These are phyloP conservation scores for Acrocephalus arundinaceus DNA, from an alignment of 2,113 vertebrate species.

Conservation along the genomic window DNA sequence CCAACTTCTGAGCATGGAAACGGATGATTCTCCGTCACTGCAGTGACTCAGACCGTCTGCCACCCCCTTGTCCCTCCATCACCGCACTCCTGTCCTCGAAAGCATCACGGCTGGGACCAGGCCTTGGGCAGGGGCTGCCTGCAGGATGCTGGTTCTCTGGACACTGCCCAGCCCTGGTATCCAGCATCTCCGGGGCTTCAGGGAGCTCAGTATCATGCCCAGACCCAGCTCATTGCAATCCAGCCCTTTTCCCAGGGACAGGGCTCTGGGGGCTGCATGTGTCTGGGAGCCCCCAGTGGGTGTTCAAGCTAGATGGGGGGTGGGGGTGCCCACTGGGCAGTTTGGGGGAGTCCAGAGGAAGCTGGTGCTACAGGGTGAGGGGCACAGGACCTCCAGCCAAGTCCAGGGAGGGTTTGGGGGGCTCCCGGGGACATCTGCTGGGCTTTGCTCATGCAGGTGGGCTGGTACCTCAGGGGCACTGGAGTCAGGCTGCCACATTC, in stretches of 20 bases:
- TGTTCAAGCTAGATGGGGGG: neutral
- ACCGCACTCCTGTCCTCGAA: neutral
- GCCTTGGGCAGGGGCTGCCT: neutral
- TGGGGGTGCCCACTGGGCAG: neutral
- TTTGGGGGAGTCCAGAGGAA: neutral
- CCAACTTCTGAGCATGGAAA: slow-evolving; percentile 71
- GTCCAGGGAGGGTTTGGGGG: neutral
- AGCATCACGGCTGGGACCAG: neutral
- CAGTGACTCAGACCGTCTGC: slow-evolving; percentile 9
- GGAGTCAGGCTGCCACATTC: neutral
- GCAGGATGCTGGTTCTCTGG: neutral
- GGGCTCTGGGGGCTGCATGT: neutral
- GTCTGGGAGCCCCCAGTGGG: neutral
- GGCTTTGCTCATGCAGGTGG: neutral
- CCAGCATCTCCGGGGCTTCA: neutral
- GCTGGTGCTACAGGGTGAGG: neutral
- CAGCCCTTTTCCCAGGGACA: neutral
- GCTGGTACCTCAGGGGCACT: neutral
- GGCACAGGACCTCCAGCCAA: neutral
- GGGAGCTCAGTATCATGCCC: neutral
- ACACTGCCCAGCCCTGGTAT: neutral
- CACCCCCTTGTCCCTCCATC: neutral
- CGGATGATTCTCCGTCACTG: slow-evolving; percentile 54
- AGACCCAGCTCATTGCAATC: neutral
- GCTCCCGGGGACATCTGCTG: neutral